Evolutionary conservation across 1,140 invertebrate species (phyloP).

Genomic region (Dendrolimus kikuchii): DNA sequence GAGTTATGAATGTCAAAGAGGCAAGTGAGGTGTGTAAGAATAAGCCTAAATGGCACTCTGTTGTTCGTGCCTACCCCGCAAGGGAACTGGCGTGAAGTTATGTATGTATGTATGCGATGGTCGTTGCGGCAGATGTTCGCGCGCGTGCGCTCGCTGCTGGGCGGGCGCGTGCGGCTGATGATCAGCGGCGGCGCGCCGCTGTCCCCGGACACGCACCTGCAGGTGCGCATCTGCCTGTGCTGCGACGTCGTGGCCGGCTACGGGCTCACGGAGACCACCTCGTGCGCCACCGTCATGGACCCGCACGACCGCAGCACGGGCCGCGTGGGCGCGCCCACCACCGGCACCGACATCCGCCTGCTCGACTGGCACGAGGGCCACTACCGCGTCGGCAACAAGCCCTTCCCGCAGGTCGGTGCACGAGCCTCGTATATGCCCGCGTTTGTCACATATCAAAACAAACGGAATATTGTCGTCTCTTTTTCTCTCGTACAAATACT

Average conservation of each 20-base stretch:
- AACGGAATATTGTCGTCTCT: background rate
- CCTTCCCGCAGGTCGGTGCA: constrained; percentile 81
- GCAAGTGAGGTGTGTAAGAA: no score
- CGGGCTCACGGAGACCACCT: constrained; percentile 97
- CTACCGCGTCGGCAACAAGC: constrained; percentile 92
- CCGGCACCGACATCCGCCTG: constrained; percentile 88
- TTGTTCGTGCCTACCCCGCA: no score
- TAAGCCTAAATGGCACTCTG: no score
- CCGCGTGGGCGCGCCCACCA: constrained; percentile 91
- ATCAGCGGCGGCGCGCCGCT: constrained; percentile 95
- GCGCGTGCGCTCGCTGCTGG: constrained; percentile 85
- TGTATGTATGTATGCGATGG: no score
- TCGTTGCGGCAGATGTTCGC: constrained; percentile 78
- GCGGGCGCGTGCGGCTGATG: constrained; percentile 89
- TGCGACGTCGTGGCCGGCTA: constrained; percentile 95
- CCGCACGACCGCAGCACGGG: constrained; percentile 76
- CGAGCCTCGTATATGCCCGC: no score
- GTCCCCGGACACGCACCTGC: constrained; percentile 95
- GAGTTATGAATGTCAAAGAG: no score
- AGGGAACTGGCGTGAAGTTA: no score
- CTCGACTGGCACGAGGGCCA: constrained; percentile 97
- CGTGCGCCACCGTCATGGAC: constrained; percentile 92
- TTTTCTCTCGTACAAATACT: background rate
- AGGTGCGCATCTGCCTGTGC: constrained; percentile 94
- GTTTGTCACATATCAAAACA: no score